Evolutionary conservation across 92 coral and sea anemone species (phyloP), one percentile per base, ranked within the genome.

Genomic region (Umimayanthus chanpuru): DNA sequence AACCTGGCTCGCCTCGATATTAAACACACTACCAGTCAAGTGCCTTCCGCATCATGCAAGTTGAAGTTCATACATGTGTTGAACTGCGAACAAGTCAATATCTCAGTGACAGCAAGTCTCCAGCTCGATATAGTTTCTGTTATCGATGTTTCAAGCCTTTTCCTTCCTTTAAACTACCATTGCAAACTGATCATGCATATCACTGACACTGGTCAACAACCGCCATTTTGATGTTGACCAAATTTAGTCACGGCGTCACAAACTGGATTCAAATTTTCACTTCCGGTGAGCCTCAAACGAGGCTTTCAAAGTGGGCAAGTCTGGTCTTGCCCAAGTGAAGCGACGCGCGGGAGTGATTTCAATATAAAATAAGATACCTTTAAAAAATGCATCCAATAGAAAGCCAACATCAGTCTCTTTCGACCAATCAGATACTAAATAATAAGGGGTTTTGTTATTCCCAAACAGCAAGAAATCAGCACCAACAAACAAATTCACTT

Each of bases 341-440:
- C 43, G 79, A 75, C 79, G 79, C 79, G 79, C 79, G 50, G 53
- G 47, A 38, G 49, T 20, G 44, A 75, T 18, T 75, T 43, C 4
- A 36, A 39, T 18, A 9, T 9, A 73, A 73, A 32, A 32, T 32
- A 14, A 12, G 7, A 73, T 12, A 43, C 14, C 23, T 73, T 44
- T 73, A 73, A 73, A 73, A 32, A 30, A 73, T 15, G 40, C 40
- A 73, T 29, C 77, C 77, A 73, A 73, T 73, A 53, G 44, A 73
- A 14, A 73, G 36, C 21, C 32, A 32, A 14, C 43, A 28, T 7
- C 16, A 32, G 32, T 32, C 20, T 32, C 21, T 21, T 40, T 1
- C n/a, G 77, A 30, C 77, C 77, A 73, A 73, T 73, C 77, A 73
- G 77, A 32, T 73, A 40, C 44, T 30, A 11, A 75, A 39, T 75